These are phyloP conservation scores for Isoperla grammatica DNA, from an alignment of 2,888 invertebrate species.

Conservation along the genomic window DNA sequence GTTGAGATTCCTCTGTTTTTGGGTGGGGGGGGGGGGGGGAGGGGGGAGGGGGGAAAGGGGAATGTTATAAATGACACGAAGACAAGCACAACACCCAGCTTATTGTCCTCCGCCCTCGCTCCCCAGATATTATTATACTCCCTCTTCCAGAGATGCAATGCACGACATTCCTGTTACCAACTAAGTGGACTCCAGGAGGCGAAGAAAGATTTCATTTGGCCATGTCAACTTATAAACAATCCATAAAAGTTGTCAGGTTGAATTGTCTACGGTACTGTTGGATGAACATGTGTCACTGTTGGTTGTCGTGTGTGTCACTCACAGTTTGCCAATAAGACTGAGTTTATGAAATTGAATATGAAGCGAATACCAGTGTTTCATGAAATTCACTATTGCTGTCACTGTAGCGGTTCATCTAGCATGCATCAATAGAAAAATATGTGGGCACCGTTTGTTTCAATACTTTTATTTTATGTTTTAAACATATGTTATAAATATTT, in stretches of 20 bases:
- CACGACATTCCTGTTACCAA: too few relatives aligned
- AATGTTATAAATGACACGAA: conserved; percentile 25
- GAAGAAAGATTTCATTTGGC: background rate
- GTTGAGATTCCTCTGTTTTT: background rate
- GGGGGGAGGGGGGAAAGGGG: background rate
- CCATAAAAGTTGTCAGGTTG: conserved; percentile 2
- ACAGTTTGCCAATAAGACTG: background rate
- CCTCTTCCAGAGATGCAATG: too few relatives aligned
- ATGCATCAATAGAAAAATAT: too few relatives aligned
- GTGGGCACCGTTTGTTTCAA: too few relatives aligned
- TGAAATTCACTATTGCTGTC: too few relatives aligned
- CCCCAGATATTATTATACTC: background rate
- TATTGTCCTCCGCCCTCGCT: background rate
- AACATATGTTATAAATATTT: too few relatives aligned
- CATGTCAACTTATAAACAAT: background rate
- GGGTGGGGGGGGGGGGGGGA: background rate
- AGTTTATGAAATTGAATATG: too few relatives aligned
- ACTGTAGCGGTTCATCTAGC: too few relatives aligned
- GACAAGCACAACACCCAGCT: conserved; percentile 18
- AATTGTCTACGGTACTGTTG: background rate
- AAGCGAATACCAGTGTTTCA: too few relatives aligned
- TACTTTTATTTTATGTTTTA: too few relatives aligned
- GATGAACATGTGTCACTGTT: conserved; percentile 6
- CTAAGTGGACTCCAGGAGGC: too few relatives aligned
- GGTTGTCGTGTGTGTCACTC: background rate